A percentile compares a stretch with the other conserved stretches of the same genome.
Conservation (phyloP, 2,888 invertebrate genomes). For the Tanypteryx hageni region DNA sequence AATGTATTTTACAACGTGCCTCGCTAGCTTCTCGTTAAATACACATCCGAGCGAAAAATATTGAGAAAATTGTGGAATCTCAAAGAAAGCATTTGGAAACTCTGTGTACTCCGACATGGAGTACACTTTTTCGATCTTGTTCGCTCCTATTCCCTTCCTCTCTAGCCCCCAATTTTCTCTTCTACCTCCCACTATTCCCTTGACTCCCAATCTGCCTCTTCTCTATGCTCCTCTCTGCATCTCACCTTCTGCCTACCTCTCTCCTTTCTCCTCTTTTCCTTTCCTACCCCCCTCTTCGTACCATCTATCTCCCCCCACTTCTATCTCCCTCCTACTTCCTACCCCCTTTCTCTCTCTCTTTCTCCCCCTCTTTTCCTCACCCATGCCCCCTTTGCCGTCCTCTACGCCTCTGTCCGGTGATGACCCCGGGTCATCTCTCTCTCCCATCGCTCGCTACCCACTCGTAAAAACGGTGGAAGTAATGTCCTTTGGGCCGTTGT, state of each 20-base stretch:
- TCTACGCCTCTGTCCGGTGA: neutral
- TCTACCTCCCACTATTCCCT: no score
- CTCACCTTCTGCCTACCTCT: neutral
- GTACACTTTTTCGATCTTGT: no score
- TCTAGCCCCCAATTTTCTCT: no score
- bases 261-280: neutral
- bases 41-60: no score
- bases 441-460: neutral
- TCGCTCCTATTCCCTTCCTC: no score
- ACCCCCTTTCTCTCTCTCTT: neutral
- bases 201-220: no score
- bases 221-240: neutral
- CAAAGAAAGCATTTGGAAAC: no score
- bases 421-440: conserved; percentile 39
- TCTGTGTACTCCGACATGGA: no score
- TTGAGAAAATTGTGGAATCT: no score
- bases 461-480: conserved; percentile 46
- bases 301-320: neutral
- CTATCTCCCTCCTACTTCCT: neutral
- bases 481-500: conserved; percentile 42
- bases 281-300: neutral
- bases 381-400: neutral
- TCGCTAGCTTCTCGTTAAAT: no score
- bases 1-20: no score
- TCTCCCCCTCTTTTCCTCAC: neutral